Percentiles rank a stretch among this genome's conserved stretches.
Evolutionary conservation across 2,797 vertebrate species (phyloP).

Genomic region (Microctenopoma steveboyesi): DNA sequence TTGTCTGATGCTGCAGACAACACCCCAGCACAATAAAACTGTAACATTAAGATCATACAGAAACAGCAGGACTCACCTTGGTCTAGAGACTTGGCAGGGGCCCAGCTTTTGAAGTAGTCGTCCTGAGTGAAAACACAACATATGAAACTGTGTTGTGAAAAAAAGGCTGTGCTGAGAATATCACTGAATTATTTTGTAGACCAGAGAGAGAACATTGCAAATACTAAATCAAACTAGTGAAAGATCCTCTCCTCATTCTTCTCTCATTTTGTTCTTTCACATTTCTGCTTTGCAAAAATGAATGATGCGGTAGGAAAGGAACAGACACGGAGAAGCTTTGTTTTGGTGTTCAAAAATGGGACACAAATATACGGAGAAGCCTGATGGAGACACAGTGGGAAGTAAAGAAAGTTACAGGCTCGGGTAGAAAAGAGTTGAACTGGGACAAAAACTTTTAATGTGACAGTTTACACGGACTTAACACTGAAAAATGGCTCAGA

Average conservation of each 20-base stretch:
- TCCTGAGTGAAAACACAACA: slow-evolving; percentile 82
- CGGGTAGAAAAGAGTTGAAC: slow-evolving; percentile 11
- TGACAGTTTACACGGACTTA: slow-evolving; percentile 12
- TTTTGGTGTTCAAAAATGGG: slow-evolving; percentile 24
- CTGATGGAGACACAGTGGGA: slow-evolving; percentile 13
- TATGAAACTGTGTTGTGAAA: slow-evolving; percentile 52
- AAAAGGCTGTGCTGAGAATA: slow-evolving; percentile 26
- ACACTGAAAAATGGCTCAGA: neutral
- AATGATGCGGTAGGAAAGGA: slow-evolving; percentile 15
- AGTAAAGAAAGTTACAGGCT: slow-evolving; percentile 18
- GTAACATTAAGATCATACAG: slow-evolving; percentile 14
- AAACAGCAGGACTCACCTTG: slow-evolving; percentile 85
- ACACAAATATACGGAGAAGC: slow-evolving; percentile 15
- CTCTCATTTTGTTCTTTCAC: slow-evolving; percentile 10
- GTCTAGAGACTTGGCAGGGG: slow-evolving; percentile 90
- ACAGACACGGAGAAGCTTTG: neutral
- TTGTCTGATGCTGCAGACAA: neutral
- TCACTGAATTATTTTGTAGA: slow-evolving; percentile 53
- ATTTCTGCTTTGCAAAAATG: slow-evolving; percentile 13
- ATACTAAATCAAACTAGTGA: slow-evolving; percentile 24
- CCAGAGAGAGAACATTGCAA: slow-evolving; percentile 16
- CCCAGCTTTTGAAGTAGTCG: slow-evolving; percentile 97
- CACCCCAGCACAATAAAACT: neutral
- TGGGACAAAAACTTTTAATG: slow-evolving; percentile 24
- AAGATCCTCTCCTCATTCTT: slow-evolving; percentile 20